Base-by-base conservation (phyloP, 2,888 invertebrate genomes). In the Anagyrus pseudococci region DNA sequence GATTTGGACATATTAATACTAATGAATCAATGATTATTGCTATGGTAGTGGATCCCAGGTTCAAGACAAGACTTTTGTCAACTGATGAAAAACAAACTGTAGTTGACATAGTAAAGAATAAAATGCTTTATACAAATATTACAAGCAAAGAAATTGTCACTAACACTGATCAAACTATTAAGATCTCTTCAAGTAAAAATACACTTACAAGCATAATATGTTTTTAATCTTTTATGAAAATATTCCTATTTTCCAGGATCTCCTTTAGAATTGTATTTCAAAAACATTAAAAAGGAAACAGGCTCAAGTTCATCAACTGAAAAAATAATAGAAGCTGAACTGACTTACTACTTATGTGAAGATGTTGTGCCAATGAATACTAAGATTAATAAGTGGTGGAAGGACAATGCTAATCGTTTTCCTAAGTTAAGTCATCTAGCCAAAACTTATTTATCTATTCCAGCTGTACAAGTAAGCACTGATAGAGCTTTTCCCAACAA, bases 21-120 rank as follows among this genome's bases (percentile, higher is more conserved):
- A 62, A 66, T 49, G 61, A 63, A 37, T 55, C 65, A 17, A 54
- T 67, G 57, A 62, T 66, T 15, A 58, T 68, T 20, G 58, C 68
- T 25, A 68, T 64, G 66, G 62, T 67, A 4, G 47, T 64, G 29
- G 68, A 68, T 64, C 68, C 68, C 33, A 59, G 68, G 40, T 68
- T 67, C 49, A 68, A 68, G 43, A 66, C 63, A 48, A 22, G 58
- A 46, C 57, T 68, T 2, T 58, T 68, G 22, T 44, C 58, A 25
- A 58, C 62, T 17, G 63, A 68, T 54, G 64, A 62, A 33, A 62
- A 64, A 47, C 58, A 53, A 46, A 57, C 62, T 44, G 66, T 66
- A 4, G 56, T 62, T 44, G 62, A 66, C 41, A 62, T 66, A 25
- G 58, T 66, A 49, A 66, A 62, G 26, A 54, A 23, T 54, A 62